Conservation (phyloP, 2,888 invertebrate genomes). For the Agriotes lineatus region DNA sequence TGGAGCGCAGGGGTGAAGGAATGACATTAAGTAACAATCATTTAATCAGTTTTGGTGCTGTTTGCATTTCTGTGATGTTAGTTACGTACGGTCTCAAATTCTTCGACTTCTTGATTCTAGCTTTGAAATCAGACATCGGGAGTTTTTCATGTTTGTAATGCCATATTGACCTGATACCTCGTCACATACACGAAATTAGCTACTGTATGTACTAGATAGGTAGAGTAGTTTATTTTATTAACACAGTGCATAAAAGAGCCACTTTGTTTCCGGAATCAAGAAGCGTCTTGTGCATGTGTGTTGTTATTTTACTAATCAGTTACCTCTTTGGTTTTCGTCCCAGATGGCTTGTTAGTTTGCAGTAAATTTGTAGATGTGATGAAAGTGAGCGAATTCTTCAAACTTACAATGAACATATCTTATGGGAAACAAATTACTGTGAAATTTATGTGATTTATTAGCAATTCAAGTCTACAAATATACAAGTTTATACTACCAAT, state of each 20-base stretch:
- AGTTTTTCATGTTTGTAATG: conserved; percentile 4
- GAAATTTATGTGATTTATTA: no score
- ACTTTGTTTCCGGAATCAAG: no score
- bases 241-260: not conserved
- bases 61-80: conserved; percentile 44
- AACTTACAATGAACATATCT: no score
- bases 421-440: no score
- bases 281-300: conserved; percentile 11
- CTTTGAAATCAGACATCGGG: conserved; percentile 23
- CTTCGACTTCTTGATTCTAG: conserved; percentile 32
- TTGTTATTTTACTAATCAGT: not conserved
- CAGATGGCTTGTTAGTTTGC: no score
- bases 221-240: not conserved
- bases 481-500: no score
- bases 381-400: no score
- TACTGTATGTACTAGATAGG: conserved; percentile 4
- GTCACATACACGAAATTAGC: conserved; percentile 7
- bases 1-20: not conserved
- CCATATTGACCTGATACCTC: conserved; percentile 36
- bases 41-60: conserved; percentile 40
- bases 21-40: conserved; percentile 31
- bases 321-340: conserved; percentile 1
- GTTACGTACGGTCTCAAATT: conserved; percentile 23
- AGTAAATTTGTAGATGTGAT: no score
- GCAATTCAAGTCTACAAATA: no score